Base-by-base conservation (phyloP, 2,113 vertebrate genomes). In the Trinectes maculatus region DNA sequence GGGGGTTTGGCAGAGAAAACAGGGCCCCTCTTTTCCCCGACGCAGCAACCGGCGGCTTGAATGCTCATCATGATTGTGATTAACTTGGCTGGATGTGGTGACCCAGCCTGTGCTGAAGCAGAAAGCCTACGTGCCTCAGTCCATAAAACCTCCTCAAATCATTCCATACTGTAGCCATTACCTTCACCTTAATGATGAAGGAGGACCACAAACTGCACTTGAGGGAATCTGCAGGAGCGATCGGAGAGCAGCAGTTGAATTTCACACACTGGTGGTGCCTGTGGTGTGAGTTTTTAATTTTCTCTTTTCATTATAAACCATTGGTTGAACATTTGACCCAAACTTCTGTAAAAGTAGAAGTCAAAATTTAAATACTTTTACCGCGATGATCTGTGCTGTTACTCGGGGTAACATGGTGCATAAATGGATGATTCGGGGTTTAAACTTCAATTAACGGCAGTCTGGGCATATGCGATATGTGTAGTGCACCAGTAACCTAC, bases 1-100 rank as follows among this genome's bases (percentile, higher is more conserved):
- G 66, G n/a, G 74, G 71, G 33, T 47, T 70, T 77, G 76, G 79
- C 81, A 80, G 57, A 70, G 49, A 75, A 79, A 81, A 81, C 58
- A 66, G 71, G 56, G 31, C 60, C 72, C 63, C 36, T 74, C 55
- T 76, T 62, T 21, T 65, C 29, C 74, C 43, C 40, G 34, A 21
- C 5, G 26, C 49, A 33, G 52, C 54, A 73, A 72, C 40, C 43
- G 66, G 65, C 85, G 77, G 73, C 64, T 84, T 82, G 77, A 83
- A 80, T 79, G 54, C 72, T 79, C 77, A 85, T 81, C 71, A 56
- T 79, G 62, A 66, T 66, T 78, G 62, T 85, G 78, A 85, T 84
- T 84, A 77, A 60, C n/a, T 80, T 83, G 76, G 82, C 82, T 71
- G 65, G 76, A 83, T 48, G 48, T 51, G 60, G 55, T 59, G 72